Evolutionary conservation across 2,888 invertebrate species (phyloP).

Genomic region (Ditylenchus weischeri): DNA sequence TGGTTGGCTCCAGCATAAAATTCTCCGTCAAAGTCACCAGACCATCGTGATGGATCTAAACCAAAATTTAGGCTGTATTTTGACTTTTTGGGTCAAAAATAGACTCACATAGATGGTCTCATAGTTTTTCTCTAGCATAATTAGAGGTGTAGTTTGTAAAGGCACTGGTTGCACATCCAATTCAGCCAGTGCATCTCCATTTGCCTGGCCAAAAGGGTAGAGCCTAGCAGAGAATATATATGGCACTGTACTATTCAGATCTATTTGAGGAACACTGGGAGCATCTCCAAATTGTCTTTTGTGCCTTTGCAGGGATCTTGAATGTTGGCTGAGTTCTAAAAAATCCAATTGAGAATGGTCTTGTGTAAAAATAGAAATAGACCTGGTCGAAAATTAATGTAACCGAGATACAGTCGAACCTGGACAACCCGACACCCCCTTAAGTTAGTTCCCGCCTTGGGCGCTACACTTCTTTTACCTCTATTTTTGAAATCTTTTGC

Average conservation of each 20-base stretch:
- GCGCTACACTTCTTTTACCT: too few species aligned
- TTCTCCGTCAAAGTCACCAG: constrained; percentile 38
- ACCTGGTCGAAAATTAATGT: too few species aligned
- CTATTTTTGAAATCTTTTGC: too few species aligned
- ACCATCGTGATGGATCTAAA: constrained; percentile 54
- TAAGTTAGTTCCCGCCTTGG: too few species aligned
- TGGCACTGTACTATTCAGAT: constrained; percentile 56
- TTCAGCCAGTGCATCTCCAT: constrained; percentile 41
- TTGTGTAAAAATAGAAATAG: too few species aligned
- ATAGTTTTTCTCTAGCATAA: constrained; percentile 46
- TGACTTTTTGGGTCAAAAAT: constrained; percentile 14
- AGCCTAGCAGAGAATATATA: constrained; percentile 58
- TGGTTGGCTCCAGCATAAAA: constrained; percentile 25
- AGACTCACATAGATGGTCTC: constrained; percentile 50
- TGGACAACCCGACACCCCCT: too few species aligned
- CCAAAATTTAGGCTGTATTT: neutral
- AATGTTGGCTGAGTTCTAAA: too few species aligned
- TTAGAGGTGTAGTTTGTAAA: constrained; percentile 47
- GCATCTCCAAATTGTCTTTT: constrained; percentile 24
- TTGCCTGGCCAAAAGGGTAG: constrained; percentile 52
- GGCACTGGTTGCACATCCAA: constrained; percentile 32
- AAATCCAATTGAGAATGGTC: too few species aligned
- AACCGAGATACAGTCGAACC: too few species aligned
- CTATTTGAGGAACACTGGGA: constrained; percentile 42
- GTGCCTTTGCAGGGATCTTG: neutral